These are phyloP conservation scores for Stomatorhinus walkeri DNA, from an alignment of 2,797 vertebrate species.

Conservation along the genomic window DNA sequence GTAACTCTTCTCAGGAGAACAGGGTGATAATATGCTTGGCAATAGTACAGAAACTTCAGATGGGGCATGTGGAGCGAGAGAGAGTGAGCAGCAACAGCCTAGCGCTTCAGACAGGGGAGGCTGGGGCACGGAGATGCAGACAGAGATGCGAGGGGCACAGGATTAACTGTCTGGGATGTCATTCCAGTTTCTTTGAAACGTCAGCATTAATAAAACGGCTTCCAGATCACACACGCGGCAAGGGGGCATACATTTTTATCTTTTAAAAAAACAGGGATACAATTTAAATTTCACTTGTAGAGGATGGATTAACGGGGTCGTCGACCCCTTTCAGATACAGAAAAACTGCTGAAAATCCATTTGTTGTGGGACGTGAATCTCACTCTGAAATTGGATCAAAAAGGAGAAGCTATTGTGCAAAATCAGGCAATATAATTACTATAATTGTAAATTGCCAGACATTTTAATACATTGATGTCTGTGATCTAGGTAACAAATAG, in stretches of 20 bases:
- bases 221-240: slow-evolving; percentile 19
- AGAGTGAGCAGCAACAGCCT: slow-evolving; percentile 26
- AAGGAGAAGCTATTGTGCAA: not conserved
- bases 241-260: not conserved
- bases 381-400: not conserved
- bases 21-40: not conserved
- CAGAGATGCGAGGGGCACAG: not conserved
- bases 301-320: slow-evolving; percentile 39
- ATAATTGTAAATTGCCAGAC: not conserved
- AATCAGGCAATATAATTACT: not conserved
- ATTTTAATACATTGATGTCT: not conserved
- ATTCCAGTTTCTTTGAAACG: not conserved
- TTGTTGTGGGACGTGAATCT: not conserved
- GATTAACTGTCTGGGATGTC: not conserved
- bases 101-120: not conserved
- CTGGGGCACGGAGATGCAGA: not conserved
- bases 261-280: not conserved
- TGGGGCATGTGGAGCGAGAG: not conserved
- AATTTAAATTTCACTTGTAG: slow-evolving; percentile 31
- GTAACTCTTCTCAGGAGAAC: not conserved
- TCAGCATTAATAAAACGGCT: not conserved
- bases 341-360: slow-evolving; percentile 23
- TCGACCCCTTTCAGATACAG: slow-evolving; percentile 44
- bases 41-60: not conserved
- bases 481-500: not conserved